A percentile compares a stretch with the other conserved stretches of the same genome.
These are phyloP conservation scores for Dromaius novaehollandiae DNA, from an alignment of 2,113 vertebrate genomes.

Conservation along the genomic window DNA sequence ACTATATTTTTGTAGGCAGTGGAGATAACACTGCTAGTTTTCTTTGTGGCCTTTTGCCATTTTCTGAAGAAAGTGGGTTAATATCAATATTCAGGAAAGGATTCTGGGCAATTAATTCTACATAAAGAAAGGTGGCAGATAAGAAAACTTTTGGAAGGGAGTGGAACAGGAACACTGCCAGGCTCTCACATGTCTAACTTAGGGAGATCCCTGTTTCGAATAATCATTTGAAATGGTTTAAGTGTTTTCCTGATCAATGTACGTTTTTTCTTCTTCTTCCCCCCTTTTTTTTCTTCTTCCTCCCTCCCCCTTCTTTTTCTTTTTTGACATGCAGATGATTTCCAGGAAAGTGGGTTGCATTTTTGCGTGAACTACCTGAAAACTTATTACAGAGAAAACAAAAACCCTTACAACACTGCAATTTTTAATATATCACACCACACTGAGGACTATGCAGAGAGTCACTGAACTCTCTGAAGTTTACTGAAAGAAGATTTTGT, in stretches of 20 bases:
- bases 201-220: neutral
- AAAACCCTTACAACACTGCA: neutral
- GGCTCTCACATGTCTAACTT: neutral
- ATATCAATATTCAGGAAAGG: neutral
- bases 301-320: neutral
- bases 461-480: neutral
- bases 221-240: neutral
- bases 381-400: neutral
- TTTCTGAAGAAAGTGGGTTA: neutral
- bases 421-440: neutral
- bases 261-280: accelerated
- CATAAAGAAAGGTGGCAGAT: neutral
- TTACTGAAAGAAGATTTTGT: neutral
- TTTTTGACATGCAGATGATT: neutral
- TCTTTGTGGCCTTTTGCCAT: neutral
- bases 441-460: neutral
- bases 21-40: neutral
- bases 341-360: neutral
- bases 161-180: neutral
- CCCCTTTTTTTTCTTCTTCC: neutral
- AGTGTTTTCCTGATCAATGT: neutral
- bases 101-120: neutral
- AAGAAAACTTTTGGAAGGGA: neutral
- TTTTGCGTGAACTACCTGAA: neutral
- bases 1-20: neutral